These are phyloP conservation scores for Todiramphus chloris DNA, from an alignment of 2,113 vertebrate species.

Conservation along the genomic window DNA sequence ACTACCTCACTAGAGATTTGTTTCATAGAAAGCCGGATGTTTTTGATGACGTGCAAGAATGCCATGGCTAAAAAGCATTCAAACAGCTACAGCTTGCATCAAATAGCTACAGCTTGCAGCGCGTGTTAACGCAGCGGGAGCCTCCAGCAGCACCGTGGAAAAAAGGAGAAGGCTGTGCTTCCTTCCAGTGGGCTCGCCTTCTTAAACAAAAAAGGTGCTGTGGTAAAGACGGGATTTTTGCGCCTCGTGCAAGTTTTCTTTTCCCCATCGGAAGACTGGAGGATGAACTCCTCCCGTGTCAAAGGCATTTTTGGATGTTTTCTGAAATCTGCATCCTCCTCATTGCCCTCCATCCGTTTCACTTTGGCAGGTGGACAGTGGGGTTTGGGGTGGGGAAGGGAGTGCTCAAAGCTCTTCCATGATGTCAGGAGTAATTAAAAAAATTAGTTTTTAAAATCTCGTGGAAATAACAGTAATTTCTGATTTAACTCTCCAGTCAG, in stretches of 20 bases:
- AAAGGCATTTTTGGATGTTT: background rate
- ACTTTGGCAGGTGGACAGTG: background rate
- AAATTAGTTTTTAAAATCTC: background rate
- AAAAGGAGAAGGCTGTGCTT: background rate
- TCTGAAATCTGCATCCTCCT: background rate
- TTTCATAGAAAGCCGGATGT: background rate
- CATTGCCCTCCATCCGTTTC: accelerated
- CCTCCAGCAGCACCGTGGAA: background rate
- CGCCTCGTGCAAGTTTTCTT: background rate
- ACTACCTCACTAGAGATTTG: background rate
- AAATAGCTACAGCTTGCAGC: background rate
- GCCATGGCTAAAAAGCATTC: background rate
- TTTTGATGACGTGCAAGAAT: background rate
- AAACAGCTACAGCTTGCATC: background rate
- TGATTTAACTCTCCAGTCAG: background rate
- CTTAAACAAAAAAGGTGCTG: background rate
- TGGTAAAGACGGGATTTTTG: background rate
- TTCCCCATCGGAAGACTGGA: background rate
- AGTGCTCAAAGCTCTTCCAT: background rate
- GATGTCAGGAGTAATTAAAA: background rate
- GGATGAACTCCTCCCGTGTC: background rate
- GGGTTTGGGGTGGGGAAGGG: background rate
- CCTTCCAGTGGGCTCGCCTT: background rate
- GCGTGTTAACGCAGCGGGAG: background rate
- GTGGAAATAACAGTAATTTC: background rate